Evolutionary conservation across 2,797 vertebrate genomes (phyloP).

Genomic region (Mycteria americana): DNA sequence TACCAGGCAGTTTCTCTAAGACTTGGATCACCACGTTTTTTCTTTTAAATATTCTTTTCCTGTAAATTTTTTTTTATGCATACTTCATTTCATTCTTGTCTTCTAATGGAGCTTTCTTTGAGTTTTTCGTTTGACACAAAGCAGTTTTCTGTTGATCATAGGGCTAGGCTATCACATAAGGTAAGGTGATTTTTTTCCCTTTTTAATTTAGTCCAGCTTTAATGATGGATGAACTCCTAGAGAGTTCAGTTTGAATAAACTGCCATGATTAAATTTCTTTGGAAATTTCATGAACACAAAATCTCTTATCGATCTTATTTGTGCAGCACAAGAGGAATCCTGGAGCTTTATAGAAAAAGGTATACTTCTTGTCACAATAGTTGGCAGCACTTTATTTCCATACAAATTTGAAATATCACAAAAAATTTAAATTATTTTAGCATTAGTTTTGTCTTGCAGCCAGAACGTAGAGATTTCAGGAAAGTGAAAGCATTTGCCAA

Average conservation of each 20-base stretch:
- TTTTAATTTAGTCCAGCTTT: slow-evolving; percentile 5
- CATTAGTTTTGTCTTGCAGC: background rate
- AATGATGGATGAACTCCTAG: background rate
- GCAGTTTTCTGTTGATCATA: background rate
- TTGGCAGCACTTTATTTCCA: background rate
- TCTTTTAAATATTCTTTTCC: background rate
- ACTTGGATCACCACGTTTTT: background rate
- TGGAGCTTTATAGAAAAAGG: background rate
- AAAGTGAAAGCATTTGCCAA: background rate
- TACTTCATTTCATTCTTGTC: background rate
- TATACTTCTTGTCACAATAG: background rate
- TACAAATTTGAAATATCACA: background rate
- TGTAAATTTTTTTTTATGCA: background rate
- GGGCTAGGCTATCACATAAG: background rate
- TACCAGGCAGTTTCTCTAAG: background rate
- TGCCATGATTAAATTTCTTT: background rate
- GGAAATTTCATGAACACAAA: background rate
- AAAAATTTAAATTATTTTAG: slow-evolving; percentile 9
- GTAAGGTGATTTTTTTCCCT: background rate
- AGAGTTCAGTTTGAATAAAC: background rate
- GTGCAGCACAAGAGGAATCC: background rate
- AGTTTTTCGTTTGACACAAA: background rate
- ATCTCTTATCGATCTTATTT: background rate
- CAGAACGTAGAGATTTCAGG: background rate
- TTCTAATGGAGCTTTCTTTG: background rate